Evolutionary conservation across 2,888 invertebrate genomes (phyloP), one percentile per base, ranked within the genome.

Genomic region (Aleiodes testaceus): DNA sequence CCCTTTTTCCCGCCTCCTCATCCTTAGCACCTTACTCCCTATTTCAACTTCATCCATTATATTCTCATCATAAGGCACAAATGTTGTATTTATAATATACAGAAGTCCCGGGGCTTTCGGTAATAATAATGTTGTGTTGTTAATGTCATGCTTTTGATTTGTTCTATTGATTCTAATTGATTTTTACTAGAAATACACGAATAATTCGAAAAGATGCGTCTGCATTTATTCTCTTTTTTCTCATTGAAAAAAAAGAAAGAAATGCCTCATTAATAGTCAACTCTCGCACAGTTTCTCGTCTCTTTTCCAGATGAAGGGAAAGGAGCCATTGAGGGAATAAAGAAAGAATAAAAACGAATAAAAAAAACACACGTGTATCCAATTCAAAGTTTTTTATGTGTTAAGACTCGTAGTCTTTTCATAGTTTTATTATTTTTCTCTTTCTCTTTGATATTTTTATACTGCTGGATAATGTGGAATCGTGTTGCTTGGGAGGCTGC

Each of bases 401-500:
- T 20, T 16, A 22, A 20, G 7, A n/a, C 4, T 36, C 36, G 36
- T 36, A 16, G 59, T 59, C 50, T 50, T 16, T 36, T 45, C 63
- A 45, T 44, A 45, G 22, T 45, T 63, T 9, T 63, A 63, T 63
- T n/a, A 45, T 44, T 20, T 61, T 20, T 63, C n/a, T 14, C 47
- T 63, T 63, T 63, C 44, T 63, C 45, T 59, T 36, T 9, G 26
- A 59, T 42, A 59, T 59, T 59, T 59, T 59, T 59, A 59, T 59
- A 59, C 59, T 44, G 11, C 0, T 11, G 42, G n/a, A 16, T 18
- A 44, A 63, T 63, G 7, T 63, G 36, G 61, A 55, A 12, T 64
- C 36, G 68, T 52, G 63, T 66, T 73, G 73, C 69, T 59, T 70
- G 72, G 75, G 85, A 84, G 81, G 84, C 84, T 84, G 80, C 73